Base-by-base conservation (phyloP, 2,797 vertebrate genomes). In the Lepidocolaptes lacrymiger region DNA sequence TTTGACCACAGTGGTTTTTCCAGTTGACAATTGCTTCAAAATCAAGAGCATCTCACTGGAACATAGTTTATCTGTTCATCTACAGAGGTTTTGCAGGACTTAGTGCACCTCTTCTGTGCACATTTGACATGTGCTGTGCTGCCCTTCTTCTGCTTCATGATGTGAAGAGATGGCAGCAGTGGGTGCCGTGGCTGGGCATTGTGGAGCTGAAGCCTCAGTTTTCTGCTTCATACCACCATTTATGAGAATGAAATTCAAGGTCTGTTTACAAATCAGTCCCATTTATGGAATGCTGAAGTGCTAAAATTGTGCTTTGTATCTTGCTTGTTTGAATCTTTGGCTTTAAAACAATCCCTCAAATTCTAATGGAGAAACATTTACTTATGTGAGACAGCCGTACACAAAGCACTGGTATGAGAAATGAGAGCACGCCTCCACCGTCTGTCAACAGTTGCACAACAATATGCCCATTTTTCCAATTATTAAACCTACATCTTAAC, bases 51-150 rank as follows among this genome's bases (percentile, higher is more conserved):
- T n/a, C n/a, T 88, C 61, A 34, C 11, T 49, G 62, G 32, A 80
- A n/a, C 14, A 12, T 15, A 34, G 26, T 46, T 48, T 71, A 59
- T 52, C 36, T 49, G 36, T 54, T 73, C 28, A 59, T n/a, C 19
- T 46, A 26, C 26, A n/a, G 32, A 26, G 7, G 2, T 66, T 77
- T 66, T 73, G 26, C 7, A 88, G 48, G n/a, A 71, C 10, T 51
- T 52, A 5, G 5, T 39, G 9, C 23, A 64, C 7, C 7, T 59
- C 9, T 44, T 7, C 52, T 28, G 39, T 49, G 51, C 7, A 5
- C 13, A 26, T 36, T n/a, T 30, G 64, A 14, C n/a, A 39, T 0
- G 0, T 37, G 17, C 36, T 0, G 0, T 37, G 17, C 36, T 85
- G 59, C n/a, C 43, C 54, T 5, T 9, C 32, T 63, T 16, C 34